These are phyloP conservation scores for Channa striata DNA, from an alignment of 2,797 vertebrate genomes.

Conservation along the genomic window DNA sequence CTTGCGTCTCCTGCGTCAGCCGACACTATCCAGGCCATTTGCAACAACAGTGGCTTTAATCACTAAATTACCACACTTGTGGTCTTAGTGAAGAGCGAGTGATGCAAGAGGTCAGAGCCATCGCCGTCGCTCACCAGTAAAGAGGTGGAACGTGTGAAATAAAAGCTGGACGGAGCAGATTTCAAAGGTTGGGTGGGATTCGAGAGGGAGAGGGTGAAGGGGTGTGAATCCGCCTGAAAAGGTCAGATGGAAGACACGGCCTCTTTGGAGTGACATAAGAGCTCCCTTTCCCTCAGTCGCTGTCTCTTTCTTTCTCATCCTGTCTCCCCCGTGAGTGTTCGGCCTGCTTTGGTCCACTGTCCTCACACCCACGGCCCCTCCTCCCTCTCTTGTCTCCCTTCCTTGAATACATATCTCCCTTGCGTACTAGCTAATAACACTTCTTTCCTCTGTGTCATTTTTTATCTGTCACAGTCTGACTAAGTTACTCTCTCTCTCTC, in stretches of 20 bases:
- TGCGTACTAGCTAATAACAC: constrained; percentile 26
- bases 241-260: constrained; percentile 66
- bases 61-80: background rate
- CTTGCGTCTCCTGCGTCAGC: background rate
- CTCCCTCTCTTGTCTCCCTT: constrained; percentile 13
- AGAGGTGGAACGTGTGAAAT: constrained; percentile 6
- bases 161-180: constrained; percentile 7
- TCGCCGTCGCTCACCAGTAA: background rate
- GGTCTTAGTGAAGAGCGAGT: background rate
- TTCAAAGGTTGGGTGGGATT: constrained; percentile 19
- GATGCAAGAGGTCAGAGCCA: background rate
- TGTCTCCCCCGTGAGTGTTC: constrained; percentile 39
- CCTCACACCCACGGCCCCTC: constrained; percentile 1
- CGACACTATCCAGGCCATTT: background rate
- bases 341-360: constrained; percentile 18
- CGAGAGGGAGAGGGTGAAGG: constrained; percentile 37
- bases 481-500: background rate
- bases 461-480: constrained; percentile 38
- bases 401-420: constrained; percentile 11
- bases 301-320: constrained; percentile 54
- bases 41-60: constrained; percentile 3
- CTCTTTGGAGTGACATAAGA: constrained; percentile 52
- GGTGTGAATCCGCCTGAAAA: constrained; percentile 68
- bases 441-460: constrained; percentile 32
- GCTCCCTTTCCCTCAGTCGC: constrained; percentile 34